Evolutionary conservation across 2,888 invertebrate genomes (phyloP), one percentile per base, ranked within the genome.

Genomic region (Andrena haemorrhoa): DNA sequence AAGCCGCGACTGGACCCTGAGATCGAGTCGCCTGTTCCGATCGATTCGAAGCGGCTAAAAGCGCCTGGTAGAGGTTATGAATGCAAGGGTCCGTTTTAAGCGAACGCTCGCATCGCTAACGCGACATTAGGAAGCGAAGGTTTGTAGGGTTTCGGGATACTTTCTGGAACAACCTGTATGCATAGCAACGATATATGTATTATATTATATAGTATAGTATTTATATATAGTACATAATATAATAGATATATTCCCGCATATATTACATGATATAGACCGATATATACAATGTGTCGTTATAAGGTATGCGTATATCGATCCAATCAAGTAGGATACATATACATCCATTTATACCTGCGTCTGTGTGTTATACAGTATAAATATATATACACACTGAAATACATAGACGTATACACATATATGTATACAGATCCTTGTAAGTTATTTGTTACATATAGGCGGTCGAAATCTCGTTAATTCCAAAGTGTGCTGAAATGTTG

Each of bases 131-230:
- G 47, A 10, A 61, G 63, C 56, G 10, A 1, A 33, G 12, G 53
- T 51, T 20, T 23, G 7, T 20, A 31, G 31, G 5, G 26, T 29
- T 51, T 31, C 33, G 20, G 56, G 29, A 70, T 56, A 26, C 64
- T 16, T n/a, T 69, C 56, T 23, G 75, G 29, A 71, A 75, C 63
- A n/a, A 65, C 70, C 82, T 74, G 82, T 58, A 65, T 16, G 20
- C 20, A 20, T 12, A 74, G 47, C 49, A 64, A 82, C 69, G 70
- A 60, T 78, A 68, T 65, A 72, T 75, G 71, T 87, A 86, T 79
- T 82, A 86, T 91, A 90, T 90, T 92, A 92, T 90, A 90, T 68
- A 82, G 75, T 87, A 86, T 69, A 83, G 77, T 86, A 86, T 75
- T 78, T 80, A 77, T 61, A 60, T 60, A 61, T 61, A 73, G 49